phyloP scores from a whole-genome alignment of 2,888 invertebrate species.

The Drosophila mercatorum region DNA sequence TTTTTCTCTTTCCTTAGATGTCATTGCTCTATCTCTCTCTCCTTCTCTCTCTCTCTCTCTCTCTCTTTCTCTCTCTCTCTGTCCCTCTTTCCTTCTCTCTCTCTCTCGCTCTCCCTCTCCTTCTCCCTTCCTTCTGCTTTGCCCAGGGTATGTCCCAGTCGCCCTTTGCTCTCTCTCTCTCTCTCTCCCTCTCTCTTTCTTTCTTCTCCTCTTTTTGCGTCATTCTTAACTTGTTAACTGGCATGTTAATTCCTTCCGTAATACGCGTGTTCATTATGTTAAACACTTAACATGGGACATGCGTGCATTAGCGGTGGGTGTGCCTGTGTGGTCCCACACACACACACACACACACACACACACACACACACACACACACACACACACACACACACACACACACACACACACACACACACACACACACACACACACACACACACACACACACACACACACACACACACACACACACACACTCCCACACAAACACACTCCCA shows the following conservation, averaged over 20 bases:
- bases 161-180: background rate
- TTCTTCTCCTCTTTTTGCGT: background rate
- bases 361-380: background rate
- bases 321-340: background rate
- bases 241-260: conserved; percentile 74
- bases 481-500: background rate
- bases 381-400: background rate
- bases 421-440: background rate
- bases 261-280: conserved; percentile 79
- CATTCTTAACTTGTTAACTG: conserved; percentile 63
- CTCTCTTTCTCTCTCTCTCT: background rate
- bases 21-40: background rate
- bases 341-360: background rate
- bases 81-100: background rate
- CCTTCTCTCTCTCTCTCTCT: background rate
- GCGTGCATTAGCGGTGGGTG: conserved; percentile 21
- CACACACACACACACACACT: background rate
- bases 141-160: conserved; percentile 9
- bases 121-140: background rate
- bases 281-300: conserved; percentile 66
- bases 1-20: background rate
- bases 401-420: background rate
- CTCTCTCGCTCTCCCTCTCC: background rate
- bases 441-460: background rate
- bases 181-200: background rate